Percentiles rank a stretch among this genome's conserved stretches.
These are phyloP conservation scores for Myotis daubentonii DNA, from an alignment of 2,797 vertebrate species.

Conservation along the genomic window DNA sequence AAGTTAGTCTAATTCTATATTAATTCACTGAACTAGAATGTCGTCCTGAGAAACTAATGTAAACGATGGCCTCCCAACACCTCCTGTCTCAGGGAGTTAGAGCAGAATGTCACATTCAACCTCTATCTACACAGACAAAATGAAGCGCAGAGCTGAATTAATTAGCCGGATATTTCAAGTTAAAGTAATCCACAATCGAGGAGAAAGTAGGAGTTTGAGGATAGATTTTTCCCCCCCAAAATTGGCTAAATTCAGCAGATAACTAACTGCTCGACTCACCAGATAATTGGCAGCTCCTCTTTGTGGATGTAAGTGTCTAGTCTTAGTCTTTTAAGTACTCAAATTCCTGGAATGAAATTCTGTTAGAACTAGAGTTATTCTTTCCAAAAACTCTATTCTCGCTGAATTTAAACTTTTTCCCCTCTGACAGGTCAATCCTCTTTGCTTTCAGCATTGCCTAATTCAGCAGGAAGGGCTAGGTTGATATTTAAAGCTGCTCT, in stretches of 20 bases:
- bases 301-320: not conserved
- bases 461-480: constrained; percentile 45
- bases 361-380: constrained; percentile 41
- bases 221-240: not conserved
- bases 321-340: constrained; percentile 37
- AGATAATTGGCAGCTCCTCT: constrained; percentile 52
- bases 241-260: constrained; percentile 52
- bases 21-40: constrained; percentile 38
- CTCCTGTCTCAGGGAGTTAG: not conserved
- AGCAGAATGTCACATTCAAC: not conserved
- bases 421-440: not conserved
- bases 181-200: constrained; percentile 15
- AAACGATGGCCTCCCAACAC: not conserved
- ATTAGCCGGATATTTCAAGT: constrained; percentile 43
- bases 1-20: constrained; percentile 48
- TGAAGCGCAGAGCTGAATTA: constrained; percentile 38
- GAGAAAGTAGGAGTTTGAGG: constrained; percentile 38
- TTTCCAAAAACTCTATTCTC: constrained; percentile 31
- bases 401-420: constrained; percentile 39
- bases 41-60: not conserved
- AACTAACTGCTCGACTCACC: not conserved
- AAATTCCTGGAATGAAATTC: constrained; percentile 39
- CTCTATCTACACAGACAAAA: constrained; percentile 29
- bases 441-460: not conserved
- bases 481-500: not conserved